phyloP scores from a whole-genome alignment of 2,113 vertebrate genomes.

The Castor canadensis region DNA sequence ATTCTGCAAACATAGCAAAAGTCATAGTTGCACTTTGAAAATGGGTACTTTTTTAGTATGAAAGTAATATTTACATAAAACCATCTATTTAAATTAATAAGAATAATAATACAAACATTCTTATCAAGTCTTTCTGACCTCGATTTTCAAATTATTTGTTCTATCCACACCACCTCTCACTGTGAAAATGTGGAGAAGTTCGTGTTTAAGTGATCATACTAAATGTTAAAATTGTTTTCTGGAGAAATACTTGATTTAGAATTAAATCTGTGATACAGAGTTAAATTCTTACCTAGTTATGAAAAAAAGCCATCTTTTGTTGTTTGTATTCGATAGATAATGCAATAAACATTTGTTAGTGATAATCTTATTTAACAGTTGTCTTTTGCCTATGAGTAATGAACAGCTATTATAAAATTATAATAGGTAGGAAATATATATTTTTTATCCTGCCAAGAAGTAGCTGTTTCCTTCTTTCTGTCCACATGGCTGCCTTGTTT shows the following conservation, averaged over 20 bases:
- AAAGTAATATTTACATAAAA: background rate
- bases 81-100: constrained; percentile 5
- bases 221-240: background rate
- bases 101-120: background rate
- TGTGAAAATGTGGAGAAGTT: background rate
- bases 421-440: background rate
- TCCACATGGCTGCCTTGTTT: background rate
- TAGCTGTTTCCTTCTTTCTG: accelerated
- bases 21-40: background rate
- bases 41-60: background rate
- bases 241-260: background rate
- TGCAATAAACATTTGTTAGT: background rate
- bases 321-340: background rate
- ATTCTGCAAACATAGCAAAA: background rate
- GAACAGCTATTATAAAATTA: background rate
- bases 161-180: background rate
- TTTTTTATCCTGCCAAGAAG: background rate
- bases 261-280: background rate
- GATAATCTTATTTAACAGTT: constrained; percentile 2
- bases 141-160: background rate
- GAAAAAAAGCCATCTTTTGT: background rate
- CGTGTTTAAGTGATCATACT: background rate
- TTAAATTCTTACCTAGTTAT: background rate
- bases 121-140: background rate
- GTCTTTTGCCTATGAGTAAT: background rate